Base-by-base conservation (phyloP, 2,797 vertebrate species). In the Chrosomus eos region DNA sequence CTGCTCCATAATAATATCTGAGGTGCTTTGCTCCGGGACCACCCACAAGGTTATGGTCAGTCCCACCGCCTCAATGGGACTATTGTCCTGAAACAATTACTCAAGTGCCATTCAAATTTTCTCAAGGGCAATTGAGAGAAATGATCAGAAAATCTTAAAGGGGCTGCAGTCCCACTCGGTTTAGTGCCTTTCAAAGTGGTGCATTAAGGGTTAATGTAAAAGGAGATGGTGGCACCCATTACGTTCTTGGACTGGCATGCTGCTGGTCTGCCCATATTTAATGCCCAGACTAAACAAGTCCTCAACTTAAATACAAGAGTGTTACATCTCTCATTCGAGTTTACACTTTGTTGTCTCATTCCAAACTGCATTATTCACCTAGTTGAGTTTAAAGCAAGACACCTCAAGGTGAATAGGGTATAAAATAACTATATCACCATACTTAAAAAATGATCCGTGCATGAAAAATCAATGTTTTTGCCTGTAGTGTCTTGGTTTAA, bases 41-140 rank as follows among this genome's bases (percentile, higher is more conserved):
- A 85, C 87, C 87, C 88, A 88, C 62, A 1, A 72, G 84, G 68
- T 80, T 84, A 77, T n/a, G 62, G 55, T 48, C 48, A 53, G 83
- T 51, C 43, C 43, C 18, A 8, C 6, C 2, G 4, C 73, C 31
- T 84, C 43, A 80, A 60, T 28, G 48, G 71, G 38, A 74, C 55
- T 43, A 66, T 76, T 88, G 75, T 64, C 53, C 40, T 77, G 70
- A 83, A 76, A 85, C 58, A 81, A 74, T 88, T 74, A 60, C 71
- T 77, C 33, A 43, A 83, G 82, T 62, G 38, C 13, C 58, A 10
- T 87, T 82, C 21, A 16, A 64, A 77, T 85, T 62, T 81, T 43
- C 28, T 78, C 48, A 43, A 11, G 11, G 80, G 66, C 43, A 80
- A 71, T 36, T 31, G 79, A 76, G 72, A 81, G 48, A 85, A 88